Conservation (phyloP, 2,888 invertebrate species). For the Frankliniella intonsa region DNA sequence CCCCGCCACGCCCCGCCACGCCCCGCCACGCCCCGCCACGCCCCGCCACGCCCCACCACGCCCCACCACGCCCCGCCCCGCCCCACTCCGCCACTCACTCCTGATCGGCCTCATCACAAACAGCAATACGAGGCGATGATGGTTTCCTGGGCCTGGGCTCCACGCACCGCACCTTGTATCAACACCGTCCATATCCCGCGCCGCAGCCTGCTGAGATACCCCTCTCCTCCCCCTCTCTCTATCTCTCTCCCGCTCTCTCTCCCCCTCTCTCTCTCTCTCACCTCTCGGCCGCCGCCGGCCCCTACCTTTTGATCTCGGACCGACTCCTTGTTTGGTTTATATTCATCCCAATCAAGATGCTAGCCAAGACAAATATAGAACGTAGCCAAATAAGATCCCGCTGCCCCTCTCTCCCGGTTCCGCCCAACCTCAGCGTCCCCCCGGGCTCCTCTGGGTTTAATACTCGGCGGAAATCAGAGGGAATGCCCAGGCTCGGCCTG, state of each 20-base stretch:
- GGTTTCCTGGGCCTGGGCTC: background rate
- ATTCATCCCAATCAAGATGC: conserved; percentile 26
- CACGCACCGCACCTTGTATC: conserved; percentile 24
- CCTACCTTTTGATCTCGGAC: conserved; percentile 15
- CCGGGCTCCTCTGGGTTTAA: background rate
- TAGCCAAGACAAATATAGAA: conserved; percentile 23
- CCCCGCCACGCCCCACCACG: too few relatives aligned
- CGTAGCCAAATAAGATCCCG: conserved; percentile 17
- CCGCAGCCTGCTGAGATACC: background rate
- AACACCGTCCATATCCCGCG: background rate
- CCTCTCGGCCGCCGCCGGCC: background rate
- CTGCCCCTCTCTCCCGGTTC: background rate
- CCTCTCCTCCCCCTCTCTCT: background rate
- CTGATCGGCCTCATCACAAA: conserved; percentile 14
- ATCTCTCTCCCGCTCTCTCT: background rate
- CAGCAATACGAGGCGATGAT: conserved; percentile 8
- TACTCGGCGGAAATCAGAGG: conserved; percentile 2
- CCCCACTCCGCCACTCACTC: background rate
- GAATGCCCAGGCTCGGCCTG: too few relatives aligned
- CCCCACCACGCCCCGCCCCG: too few relatives aligned
- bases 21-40: too few relatives aligned
- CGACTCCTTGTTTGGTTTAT: conserved; percentile 26
- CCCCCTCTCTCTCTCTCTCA: background rate
- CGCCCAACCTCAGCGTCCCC: background rate
- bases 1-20: too few relatives aligned